These are phyloP conservation scores for Phrynosoma platyrhinos DNA, from an alignment of 2,113 vertebrate genomes.

Conservation along the genomic window DNA sequence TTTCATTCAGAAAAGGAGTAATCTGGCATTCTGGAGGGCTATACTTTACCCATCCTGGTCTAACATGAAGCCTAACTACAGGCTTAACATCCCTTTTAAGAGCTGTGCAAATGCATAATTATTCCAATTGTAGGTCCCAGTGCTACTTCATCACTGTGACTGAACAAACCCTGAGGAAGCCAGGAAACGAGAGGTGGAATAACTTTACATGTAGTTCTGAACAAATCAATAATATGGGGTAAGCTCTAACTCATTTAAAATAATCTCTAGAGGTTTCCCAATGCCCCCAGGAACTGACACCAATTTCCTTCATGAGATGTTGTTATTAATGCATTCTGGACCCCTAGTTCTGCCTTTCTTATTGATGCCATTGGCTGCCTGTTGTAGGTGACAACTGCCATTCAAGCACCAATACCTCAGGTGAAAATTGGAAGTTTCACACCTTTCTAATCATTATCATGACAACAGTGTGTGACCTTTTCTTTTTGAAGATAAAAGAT, in stretches of 20 bases:
- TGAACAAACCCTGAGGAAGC: not conserved
- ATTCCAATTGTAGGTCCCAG: not conserved
- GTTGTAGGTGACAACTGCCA: not conserved
- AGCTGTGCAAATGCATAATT: not conserved
- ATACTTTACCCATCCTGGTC: too few species aligned
- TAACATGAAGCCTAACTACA: too few species aligned
- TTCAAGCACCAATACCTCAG: not conserved
- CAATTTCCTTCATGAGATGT: conserved; percentile 9
- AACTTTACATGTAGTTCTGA: not conserved
- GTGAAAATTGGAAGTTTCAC: conserved; percentile 36
- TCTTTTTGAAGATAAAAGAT: not conserved
- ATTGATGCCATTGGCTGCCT: not conserved
- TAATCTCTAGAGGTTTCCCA: not conserved
- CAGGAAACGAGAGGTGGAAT: not conserved
- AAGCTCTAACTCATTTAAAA: not conserved
- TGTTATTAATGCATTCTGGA: conserved; percentile 7
- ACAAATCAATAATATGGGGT: not conserved
- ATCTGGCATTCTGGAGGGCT: too few species aligned
- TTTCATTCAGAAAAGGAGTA: too few species aligned
- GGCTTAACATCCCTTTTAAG: too few species aligned
- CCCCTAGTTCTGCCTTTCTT: not conserved
- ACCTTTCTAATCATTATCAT: conserved; percentile 20
- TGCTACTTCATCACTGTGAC: not conserved
- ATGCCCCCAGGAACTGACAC: not conserved
- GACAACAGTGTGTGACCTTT: not conserved